Base-by-base conservation (phyloP, 2,888 invertebrate genomes). In the Mystacides longicornis region DNA sequence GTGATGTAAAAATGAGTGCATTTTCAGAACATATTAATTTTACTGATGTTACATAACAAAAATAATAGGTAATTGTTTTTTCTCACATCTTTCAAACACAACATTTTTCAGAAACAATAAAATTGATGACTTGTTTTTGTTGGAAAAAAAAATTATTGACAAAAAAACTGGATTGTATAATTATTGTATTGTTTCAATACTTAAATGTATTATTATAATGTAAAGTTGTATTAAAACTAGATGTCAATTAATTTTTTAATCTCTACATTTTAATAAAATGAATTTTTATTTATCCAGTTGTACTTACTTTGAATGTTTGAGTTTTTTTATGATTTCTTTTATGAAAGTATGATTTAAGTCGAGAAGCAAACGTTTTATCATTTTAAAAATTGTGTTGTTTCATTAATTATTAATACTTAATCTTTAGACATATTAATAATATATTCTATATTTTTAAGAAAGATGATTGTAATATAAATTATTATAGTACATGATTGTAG, bases 391-490 rank as follows among this genome's bases (percentile, higher is more conserved):
- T 11, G 46, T 20, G 14, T 43, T 43, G 16, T 43, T 43, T 18
- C 16, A 43, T 5, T 43, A 9, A 16, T 43, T 16, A 43, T 11
- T n/a, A 9, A 18, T 43, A 43, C 16, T 43, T 18, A 11, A 18
- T 43, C 16, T 43, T 9, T 43, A 9, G 7, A 43, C 18, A 9
- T 43, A 43, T n/a, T n/a, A 9, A 11, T 43, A 11, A 9, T 18
- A 9, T 9, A 16, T 9, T 46, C 3, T 46, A 16, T 46, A 20
- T 46, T 48, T n/a, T 48, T 48, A 22, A 23, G 22, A 18, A 21
- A n/a, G 47, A 58, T 56, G 60, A 58, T 58, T 58, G 57, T 60
- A 55, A 56, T 54, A 57, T 57, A 59, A n/a, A n/a, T n/a, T n/a
- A n/a, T n/a, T n/a, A 37, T 37, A 37, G 14, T n/a, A 37, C 52